A percentile compares a stretch with the other conserved stretches of the same genome.
These are phyloP conservation scores for Drosophila gunungcola DNA, from an alignment of 1,140 invertebrate species.

Conservation along the genomic window DNA sequence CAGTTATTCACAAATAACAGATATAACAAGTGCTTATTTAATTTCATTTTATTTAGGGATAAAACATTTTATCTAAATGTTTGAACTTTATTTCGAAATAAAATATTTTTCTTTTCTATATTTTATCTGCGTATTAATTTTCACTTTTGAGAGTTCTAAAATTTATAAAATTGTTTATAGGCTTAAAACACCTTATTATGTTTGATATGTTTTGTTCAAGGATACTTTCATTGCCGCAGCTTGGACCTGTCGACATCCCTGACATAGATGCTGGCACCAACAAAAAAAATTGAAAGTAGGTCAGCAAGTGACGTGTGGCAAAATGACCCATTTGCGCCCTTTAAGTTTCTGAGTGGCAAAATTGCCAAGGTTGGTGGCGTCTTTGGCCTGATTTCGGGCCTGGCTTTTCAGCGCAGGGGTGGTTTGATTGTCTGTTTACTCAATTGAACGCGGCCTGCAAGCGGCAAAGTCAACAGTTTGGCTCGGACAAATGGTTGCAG, in stretches of 20 bases:
- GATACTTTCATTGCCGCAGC: background rate
- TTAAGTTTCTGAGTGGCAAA: conserved; percentile 6
- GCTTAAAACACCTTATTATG: background rate
- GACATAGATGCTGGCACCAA: conserved; percentile 19
- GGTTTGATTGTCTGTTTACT: conserved; percentile 14
- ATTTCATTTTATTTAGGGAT: too few species aligned
- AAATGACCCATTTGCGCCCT: conserved; percentile 31
- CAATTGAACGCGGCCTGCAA: conserved; percentile 22
- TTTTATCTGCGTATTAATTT: too few species aligned
- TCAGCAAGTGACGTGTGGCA: conserved; percentile 38
- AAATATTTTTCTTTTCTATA: too few species aligned
- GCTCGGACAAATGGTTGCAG: conserved; percentile 57
- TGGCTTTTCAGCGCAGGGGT: conserved; percentile 5
- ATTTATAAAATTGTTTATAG: background rate
- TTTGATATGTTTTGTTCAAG: background rate
- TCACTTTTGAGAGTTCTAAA: too few species aligned
- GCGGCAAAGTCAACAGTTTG: conserved; percentile 32
- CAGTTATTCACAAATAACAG: too few species aligned
- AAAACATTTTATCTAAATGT: too few species aligned
- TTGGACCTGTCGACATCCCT: conserved; percentile 17
- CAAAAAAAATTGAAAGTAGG: conserved; percentile 20
- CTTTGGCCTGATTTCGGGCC: conserved; percentile 8
- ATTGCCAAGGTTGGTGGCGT: conserved; percentile 8
- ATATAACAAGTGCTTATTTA: too few species aligned
- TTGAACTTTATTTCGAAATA: too few species aligned